These are phyloP conservation scores for Mesorhabditis spiculigera DNA, from an alignment of 2,888 invertebrate species.

Conservation along the genomic window DNA sequence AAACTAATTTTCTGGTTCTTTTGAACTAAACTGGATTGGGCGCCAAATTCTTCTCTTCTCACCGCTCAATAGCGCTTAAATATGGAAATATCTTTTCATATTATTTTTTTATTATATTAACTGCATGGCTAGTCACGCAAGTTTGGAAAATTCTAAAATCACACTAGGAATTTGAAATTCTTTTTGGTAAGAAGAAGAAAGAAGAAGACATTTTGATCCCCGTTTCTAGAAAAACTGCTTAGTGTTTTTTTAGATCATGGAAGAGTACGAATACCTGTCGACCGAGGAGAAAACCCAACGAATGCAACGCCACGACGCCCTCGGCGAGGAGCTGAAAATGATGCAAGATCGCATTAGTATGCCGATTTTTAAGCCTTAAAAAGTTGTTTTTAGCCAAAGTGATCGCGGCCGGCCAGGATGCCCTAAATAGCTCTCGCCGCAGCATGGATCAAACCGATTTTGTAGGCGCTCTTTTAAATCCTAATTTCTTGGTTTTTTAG, in stretches of 20 bases:
- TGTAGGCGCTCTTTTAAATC: not conserved
- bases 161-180: no score
- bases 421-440: not conserved
- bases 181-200: no score
- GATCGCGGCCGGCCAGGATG: not conserved
- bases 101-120: no score
- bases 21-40: no score
- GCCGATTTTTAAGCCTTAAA: not conserved
- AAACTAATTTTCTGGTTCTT: no score
- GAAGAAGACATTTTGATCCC: no score
- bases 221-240: no score
- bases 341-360: not conserved
- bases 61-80: no score
- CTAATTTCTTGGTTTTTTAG: not conserved
- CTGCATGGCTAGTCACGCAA: no score
- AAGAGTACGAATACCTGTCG: not conserved
- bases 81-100: no score
- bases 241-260: not conserved
- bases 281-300: not conserved
- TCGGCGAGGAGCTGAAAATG: not conserved
- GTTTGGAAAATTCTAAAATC: no score
- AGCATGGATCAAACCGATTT: not conserved
- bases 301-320: not conserved
- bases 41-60: no score
- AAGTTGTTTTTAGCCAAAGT: slow-evolving; percentile 3